Evolutionary conservation across 2,113 vertebrate genomes (phyloP).

Genomic region (Ophiodon elongatus): DNA sequence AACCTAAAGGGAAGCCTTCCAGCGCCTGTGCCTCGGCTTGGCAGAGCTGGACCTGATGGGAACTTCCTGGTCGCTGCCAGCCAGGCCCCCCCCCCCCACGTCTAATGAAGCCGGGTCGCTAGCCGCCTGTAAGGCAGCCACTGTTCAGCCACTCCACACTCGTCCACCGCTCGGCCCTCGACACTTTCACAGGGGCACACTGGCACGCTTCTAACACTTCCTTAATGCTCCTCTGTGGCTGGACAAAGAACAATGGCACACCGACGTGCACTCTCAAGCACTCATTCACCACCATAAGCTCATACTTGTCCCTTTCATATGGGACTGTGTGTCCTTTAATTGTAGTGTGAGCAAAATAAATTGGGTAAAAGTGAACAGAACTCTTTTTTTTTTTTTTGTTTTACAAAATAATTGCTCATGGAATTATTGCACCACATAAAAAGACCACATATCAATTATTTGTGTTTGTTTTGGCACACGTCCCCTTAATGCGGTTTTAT

Average conservation of each 20-base stretch:
- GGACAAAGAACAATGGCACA: conserved; percentile 81
- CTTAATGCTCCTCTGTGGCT: conserved; percentile 80
- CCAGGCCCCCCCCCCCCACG: conserved; percentile 57
- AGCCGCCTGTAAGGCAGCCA: conserved; percentile 77
- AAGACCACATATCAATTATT: not conserved
- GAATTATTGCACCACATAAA: not conserved
- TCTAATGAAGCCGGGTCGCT: conserved; percentile 76
- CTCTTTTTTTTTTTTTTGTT: not conserved
- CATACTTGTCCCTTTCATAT: conserved; percentile 57
- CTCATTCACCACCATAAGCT: conserved; percentile 67
- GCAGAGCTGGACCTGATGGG: conserved; percentile 70
- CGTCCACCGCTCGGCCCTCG: conserved; percentile 71
- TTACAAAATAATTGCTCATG: conserved; percentile 23
- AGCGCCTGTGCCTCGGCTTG: conserved; percentile 66
- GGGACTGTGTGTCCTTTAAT: conserved; percentile 36
- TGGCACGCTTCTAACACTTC: conserved; percentile 83
- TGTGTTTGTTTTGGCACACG: conserved; percentile 31
- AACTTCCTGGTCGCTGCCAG: conserved; percentile 75
- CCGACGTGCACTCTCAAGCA: conserved; percentile 54
- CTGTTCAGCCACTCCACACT: conserved; percentile 79
- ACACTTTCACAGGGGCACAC: conserved; percentile 78
- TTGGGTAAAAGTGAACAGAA: conserved; percentile 33
- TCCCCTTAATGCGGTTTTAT: conserved; percentile 29
- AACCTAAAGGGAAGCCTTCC: conserved; percentile 62
- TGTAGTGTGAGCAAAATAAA: conserved; percentile 12